Evolutionary conservation across 2,888 invertebrate species (phyloP).

Genomic region (Noctua pronuba): DNA sequence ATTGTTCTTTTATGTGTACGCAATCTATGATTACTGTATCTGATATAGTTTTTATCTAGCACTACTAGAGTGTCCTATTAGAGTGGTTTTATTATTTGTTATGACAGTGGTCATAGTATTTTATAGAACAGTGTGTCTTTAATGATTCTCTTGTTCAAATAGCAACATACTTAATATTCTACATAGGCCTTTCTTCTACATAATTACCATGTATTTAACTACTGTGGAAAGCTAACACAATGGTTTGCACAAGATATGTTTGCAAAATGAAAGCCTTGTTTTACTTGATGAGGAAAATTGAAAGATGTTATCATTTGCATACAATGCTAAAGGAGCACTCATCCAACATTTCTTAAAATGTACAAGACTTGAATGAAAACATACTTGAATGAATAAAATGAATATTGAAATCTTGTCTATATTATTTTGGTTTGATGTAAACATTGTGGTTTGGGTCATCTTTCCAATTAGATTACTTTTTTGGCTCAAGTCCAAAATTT

Average conservation of each 20-base stretch:
- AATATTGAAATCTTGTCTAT: background rate
- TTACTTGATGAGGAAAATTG: conserved; percentile 53
- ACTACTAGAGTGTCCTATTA: conserved; percentile 9
- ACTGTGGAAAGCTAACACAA: conserved; percentile 15
- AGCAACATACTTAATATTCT: conserved; percentile 11
- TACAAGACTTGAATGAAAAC: conserved; percentile 33
- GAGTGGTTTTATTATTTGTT: conserved; percentile 14
- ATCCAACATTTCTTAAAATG: conserved; percentile 33
- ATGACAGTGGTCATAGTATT: conserved; percentile 8
- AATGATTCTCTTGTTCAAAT: background rate
- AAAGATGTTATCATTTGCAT: conserved; percentile 47
- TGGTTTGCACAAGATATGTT: conserved; percentile 23
- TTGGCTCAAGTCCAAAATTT: background rate
- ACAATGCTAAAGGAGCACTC: conserved; percentile 48
- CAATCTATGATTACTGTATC: conserved; percentile 45
- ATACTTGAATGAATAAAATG: conserved; percentile 12
- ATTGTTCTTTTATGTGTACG: conserved; percentile 68
- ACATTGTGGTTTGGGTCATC: background rate
- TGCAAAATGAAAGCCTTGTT: conserved; percentile 26
- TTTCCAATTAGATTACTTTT: background rate
- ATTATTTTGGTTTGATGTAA: background rate
- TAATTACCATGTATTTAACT: conserved; percentile 19
- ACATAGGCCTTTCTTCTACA: background rate
- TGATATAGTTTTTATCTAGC: conserved; percentile 36
- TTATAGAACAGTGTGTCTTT: conserved; percentile 2